Percentiles rank a stretch among this genome's conserved stretches.
phyloP scores from a whole-genome alignment of 2,113 vertebrate genomes.

The Erinaceus europaeus region DNA sequence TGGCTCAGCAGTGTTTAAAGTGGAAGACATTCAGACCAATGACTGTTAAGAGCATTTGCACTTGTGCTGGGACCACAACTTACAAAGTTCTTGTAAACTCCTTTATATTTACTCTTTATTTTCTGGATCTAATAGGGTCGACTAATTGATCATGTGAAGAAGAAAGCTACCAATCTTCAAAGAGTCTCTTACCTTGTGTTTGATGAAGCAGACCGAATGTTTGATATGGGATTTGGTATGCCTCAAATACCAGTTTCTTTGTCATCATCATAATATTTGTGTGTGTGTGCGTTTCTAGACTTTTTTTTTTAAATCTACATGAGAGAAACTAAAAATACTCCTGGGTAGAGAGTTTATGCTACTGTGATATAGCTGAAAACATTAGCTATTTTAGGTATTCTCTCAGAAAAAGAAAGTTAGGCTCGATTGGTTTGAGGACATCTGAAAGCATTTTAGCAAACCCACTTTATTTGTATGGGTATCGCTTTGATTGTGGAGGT shows the following conservation, averaged over 20 bases:
- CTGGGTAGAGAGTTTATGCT: neutral
- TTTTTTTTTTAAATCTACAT: neutral
- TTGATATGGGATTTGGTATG: constrained; percentile 99
- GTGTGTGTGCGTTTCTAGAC: constrained; percentile 6
- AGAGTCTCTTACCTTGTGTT: constrained; percentile 98
- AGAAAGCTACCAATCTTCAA: constrained; percentile 98
- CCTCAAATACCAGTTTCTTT: constrained; percentile 44
- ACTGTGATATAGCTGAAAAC: neutral
- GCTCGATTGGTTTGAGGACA: neutral
- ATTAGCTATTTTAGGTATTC: constrained; percentile 2
- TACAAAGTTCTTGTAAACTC: constrained; percentile 22
- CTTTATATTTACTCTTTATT: constrained; percentile 30
- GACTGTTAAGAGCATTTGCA: neutral
- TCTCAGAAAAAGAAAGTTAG: neutral
- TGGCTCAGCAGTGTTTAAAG: neutral
- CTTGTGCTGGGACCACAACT: neutral
- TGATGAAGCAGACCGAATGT: constrained; percentile 99
- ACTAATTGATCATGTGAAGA: constrained; percentile 98
- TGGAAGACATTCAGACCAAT: too few relatives aligned
- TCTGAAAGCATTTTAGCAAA: neutral
- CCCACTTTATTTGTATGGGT: constrained; percentile 17
- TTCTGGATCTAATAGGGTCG: constrained; percentile 87
- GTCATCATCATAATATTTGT: neutral
- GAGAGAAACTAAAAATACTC: constrained; percentile 48
- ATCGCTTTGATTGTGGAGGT: neutral